Percentiles rank a stretch among this genome's conserved stretches.
Conservation (phyloP, 1,140 invertebrate genomes). For the Hyphantria cunea region DNA sequence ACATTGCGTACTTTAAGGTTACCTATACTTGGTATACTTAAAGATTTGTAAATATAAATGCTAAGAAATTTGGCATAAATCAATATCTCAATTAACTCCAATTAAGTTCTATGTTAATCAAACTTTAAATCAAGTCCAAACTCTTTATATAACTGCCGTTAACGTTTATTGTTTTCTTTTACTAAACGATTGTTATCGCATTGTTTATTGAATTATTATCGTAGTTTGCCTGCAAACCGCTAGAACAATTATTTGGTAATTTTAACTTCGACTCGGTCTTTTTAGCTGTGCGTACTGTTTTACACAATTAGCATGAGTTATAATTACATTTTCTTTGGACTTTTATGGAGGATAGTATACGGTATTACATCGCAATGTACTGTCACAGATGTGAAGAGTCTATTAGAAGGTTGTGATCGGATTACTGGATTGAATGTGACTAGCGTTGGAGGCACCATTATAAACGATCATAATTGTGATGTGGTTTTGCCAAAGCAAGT, state of each 20-base stretch:
- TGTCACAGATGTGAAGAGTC: constrained; percentile 59
- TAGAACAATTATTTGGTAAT: background rate
- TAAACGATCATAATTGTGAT: constrained; percentile 77
- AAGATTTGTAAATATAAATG: too few relatives aligned
- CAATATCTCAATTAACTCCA: too few relatives aligned
- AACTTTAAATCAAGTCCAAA: too few relatives aligned
- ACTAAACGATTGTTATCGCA: background rate
- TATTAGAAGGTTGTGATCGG: constrained; percentile 67
- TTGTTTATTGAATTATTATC: background rate
- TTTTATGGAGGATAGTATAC: constrained; percentile 32
- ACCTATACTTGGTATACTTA: too few relatives aligned
- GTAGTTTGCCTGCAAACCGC: background rate
- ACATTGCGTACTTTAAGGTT: too few relatives aligned
- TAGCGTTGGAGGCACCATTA: constrained; percentile 67
- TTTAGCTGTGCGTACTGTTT: background rate
- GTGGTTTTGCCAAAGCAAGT: constrained; percentile 73
- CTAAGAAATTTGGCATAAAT: too few relatives aligned
- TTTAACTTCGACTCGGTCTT: background rate
- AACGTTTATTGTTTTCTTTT: background rate
- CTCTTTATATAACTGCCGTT: too few relatives aligned
- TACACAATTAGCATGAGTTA: constrained; percentile 1
- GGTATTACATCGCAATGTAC: constrained; percentile 47
- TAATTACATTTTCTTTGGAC: background rate
- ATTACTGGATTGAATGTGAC: constrained; percentile 69
- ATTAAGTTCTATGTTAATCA: too few relatives aligned